Evolutionary conservation across 2,888 invertebrate species (phyloP).

Genomic region (Mactromeris polynyma): DNA sequence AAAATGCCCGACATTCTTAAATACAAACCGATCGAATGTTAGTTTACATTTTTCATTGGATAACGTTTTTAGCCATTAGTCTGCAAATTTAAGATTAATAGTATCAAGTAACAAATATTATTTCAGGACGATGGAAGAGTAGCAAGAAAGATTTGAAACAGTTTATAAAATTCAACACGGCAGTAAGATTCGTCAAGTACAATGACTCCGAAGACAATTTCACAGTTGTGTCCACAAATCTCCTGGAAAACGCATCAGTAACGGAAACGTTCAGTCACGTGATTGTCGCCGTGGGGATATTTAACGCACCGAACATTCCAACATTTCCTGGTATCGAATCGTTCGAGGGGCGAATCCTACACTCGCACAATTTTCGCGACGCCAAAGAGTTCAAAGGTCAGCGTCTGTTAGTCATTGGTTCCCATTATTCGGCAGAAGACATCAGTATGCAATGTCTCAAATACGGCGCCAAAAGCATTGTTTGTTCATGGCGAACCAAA

Average conservation of each 20-base stretch:
- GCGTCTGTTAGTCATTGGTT: slow-evolving; percentile 50
- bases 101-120: too few relatives aligned
- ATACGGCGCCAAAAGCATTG: slow-evolving; percentile 47
- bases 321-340: slow-evolving; percentile 40
- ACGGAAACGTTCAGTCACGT: slow-evolving; percentile 42
- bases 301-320: slow-evolving; percentile 33
- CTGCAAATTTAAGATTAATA: too few relatives aligned
- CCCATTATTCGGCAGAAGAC: slow-evolving; percentile 58
- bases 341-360: slow-evolving; percentile 48
- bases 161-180: slow-evolving; percentile 48
- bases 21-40: too few relatives aligned
- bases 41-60: too few relatives aligned
- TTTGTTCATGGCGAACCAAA: slow-evolving; percentile 37
- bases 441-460: slow-evolving; percentile 56
- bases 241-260: background rate
- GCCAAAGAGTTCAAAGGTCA: slow-evolving; percentile 51
- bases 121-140: background rate
- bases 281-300: slow-evolving; percentile 44
- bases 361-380: slow-evolving; percentile 53
- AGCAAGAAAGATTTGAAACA: slow-evolving; percentile 26
- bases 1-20: too few relatives aligned
- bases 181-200: slow-evolving; percentile 42
- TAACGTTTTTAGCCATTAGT: too few relatives aligned
- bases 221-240: slow-evolving; percentile 31
- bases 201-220: slow-evolving; percentile 34